These are phyloP conservation scores for Leptopilina clavipes DNA, from an alignment of 1,140 invertebrate species.

Conservation along the genomic window DNA sequence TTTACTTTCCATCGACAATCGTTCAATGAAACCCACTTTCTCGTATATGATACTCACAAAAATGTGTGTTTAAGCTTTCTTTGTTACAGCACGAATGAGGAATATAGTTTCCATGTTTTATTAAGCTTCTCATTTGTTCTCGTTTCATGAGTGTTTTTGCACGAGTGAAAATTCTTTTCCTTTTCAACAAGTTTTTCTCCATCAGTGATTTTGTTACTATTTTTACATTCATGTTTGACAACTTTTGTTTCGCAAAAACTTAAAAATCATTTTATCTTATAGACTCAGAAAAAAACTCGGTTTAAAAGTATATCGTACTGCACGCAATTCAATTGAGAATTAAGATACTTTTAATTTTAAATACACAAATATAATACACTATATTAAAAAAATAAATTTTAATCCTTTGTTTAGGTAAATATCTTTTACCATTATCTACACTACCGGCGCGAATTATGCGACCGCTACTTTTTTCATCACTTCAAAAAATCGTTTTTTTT, in stretches of 20 bases:
- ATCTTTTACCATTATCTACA: no score
- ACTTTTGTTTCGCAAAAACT: background rate
- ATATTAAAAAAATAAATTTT: no score
- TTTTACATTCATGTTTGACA: background rate
- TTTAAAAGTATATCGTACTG: no score
- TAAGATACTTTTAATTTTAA: no score
- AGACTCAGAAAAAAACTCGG: no score
- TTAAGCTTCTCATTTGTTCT: conserved; percentile 19
- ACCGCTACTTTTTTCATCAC: no score
- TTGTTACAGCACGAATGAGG: conserved; percentile 6
- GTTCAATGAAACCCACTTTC: conserved; percentile 17
- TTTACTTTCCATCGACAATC: conserved; percentile 28
- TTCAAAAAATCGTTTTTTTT: no score
- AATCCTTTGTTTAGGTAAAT: no score
- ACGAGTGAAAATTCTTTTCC: background rate
- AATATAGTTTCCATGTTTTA: conserved; percentile 5
- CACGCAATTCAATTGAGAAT: no score
- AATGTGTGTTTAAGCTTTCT: conserved; percentile 17
- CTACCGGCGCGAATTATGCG: no score
- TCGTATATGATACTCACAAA: background rate
- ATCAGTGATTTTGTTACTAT: background rate
- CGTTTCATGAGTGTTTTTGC: background rate
- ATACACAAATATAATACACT: no score
- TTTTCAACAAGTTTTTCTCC: background rate
- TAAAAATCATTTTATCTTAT: no score